Evolutionary conservation across 2,888 invertebrate genomes (phyloP).

Genomic region (Gymnosoma rotundatum): DNA sequence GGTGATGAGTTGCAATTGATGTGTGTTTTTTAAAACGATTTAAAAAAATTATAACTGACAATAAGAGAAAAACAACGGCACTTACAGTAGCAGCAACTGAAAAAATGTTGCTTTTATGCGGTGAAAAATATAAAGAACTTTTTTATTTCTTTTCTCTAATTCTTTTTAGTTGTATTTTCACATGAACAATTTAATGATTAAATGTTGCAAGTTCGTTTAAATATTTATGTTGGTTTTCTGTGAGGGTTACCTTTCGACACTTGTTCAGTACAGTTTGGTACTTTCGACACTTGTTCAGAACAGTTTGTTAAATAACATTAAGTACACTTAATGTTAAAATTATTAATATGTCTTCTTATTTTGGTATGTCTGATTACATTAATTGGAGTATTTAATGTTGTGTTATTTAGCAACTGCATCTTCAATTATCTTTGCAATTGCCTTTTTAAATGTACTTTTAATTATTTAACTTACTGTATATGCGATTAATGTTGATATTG

Average conservation of each 20-base stretch:
- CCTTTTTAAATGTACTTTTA: background rate
- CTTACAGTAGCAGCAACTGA: background rate
- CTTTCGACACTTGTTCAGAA: background rate
- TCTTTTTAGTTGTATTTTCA: constrained; percentile 31
- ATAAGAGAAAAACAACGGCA: background rate
- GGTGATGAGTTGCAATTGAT: constrained; percentile 10
- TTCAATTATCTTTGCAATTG: too few species aligned
- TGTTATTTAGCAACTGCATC: too few species aligned
- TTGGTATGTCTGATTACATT: too few species aligned
- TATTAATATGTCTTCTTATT: too few species aligned
- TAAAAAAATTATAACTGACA: constrained; percentile 8
- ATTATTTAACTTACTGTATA: constrained; percentile 8
- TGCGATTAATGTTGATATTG: constrained; percentile 11
- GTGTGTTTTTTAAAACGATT: constrained; percentile 8
- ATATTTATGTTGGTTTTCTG: background rate
- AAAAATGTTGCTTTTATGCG: constrained; percentile 18
- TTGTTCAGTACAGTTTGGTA: background rate
- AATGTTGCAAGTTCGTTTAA: constrained; percentile 42
- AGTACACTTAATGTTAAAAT: background rate
- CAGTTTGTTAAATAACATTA: background rate
- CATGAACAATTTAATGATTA: constrained; percentile 62
- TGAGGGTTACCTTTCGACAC: background rate
- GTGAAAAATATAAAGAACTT: constrained; percentile 2
- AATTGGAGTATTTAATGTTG: too few species aligned
- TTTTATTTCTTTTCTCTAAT: background rate